phyloP scores from a whole-genome alignment of 1,140 invertebrate species.

The Leptopilina clavipes region DNA sequence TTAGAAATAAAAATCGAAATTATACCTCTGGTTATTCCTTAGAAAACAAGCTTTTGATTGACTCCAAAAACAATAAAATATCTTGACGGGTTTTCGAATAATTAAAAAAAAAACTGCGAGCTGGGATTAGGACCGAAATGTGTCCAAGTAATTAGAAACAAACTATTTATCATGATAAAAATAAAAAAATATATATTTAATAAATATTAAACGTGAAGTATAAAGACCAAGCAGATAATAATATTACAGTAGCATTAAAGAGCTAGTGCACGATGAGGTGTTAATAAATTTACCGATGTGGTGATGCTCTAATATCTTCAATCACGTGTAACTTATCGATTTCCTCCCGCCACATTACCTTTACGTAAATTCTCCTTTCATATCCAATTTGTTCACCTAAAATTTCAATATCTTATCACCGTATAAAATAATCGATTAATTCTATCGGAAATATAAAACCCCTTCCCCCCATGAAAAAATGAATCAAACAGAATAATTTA shows the following conservation, averaged over 20 bases:
- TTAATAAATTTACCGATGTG: conserved; percentile 19
- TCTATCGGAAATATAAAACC: too few relatives aligned
- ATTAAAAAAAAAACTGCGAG: too few relatives aligned
- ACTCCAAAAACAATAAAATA: too few relatives aligned
- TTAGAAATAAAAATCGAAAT: too few relatives aligned
- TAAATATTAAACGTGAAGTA: background rate
- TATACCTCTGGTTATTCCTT: too few relatives aligned
- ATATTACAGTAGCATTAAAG: conserved; percentile 11
- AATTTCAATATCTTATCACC: conserved; percentile 7
- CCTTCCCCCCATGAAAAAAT: background rate
- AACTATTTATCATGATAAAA: too few relatives aligned
- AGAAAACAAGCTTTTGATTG: too few relatives aligned
- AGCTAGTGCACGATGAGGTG: conserved; percentile 5
- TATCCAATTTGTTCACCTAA: background rate
- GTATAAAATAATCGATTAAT: background rate
- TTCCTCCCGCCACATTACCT: conserved; percentile 1
- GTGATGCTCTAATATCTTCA: conserved; percentile 24
- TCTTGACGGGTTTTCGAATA: too few relatives aligned
- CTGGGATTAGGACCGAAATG: too few relatives aligned
- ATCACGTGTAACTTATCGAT: conserved; percentile 22
- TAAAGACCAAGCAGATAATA: conserved; percentile 8
- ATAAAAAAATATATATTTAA: too few relatives aligned
- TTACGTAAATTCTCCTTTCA: background rate
- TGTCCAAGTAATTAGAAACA: too few relatives aligned
- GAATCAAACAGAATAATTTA: background rate